phyloP scores from a whole-genome alignment of 2,797 vertebrate genomes.

The Ibycter americanus region DNA sequence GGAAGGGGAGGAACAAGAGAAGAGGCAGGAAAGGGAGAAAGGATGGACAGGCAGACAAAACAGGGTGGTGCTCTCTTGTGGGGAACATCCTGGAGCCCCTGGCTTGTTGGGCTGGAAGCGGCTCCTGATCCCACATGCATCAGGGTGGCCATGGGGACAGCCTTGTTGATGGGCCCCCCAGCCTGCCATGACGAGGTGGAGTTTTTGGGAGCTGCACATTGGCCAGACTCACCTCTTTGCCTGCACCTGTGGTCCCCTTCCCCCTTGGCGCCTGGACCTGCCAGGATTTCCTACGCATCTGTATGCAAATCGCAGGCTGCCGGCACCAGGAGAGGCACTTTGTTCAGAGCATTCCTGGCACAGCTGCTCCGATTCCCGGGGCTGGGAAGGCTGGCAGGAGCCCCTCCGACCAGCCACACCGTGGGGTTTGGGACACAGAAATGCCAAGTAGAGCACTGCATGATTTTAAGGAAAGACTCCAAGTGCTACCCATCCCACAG shows the following conservation, averaged over 20 bases:
- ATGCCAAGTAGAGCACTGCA: fast-evolving
- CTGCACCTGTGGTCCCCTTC: neutral
- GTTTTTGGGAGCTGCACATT: neutral
- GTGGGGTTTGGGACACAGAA: fast-evolving
- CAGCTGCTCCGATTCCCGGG: conserved; percentile 23
- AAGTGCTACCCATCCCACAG: neutral
- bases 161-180: neutral
- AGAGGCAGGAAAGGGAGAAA: neutral
- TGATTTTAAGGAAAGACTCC: neutral
- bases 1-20: neutral
- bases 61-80: fast-evolving
- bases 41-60: neutral
- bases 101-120: neutral
- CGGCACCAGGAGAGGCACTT: conserved; percentile 22
- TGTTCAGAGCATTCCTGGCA: conserved; percentile 11
- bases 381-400: neutral
- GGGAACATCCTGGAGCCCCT: fast-evolving
- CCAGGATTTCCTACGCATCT: conserved; percentile 81
- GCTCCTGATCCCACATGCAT: neutral
- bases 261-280: neutral
- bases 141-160: neutral
- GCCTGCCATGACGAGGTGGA: neutral
- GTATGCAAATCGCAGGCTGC: conserved; percentile 89
- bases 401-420: neutral
- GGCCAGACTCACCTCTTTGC: neutral